Evolutionary conservation across 2,797 vertebrate genomes (phyloP).

Genomic region (Lacerta bilineata): DNA sequence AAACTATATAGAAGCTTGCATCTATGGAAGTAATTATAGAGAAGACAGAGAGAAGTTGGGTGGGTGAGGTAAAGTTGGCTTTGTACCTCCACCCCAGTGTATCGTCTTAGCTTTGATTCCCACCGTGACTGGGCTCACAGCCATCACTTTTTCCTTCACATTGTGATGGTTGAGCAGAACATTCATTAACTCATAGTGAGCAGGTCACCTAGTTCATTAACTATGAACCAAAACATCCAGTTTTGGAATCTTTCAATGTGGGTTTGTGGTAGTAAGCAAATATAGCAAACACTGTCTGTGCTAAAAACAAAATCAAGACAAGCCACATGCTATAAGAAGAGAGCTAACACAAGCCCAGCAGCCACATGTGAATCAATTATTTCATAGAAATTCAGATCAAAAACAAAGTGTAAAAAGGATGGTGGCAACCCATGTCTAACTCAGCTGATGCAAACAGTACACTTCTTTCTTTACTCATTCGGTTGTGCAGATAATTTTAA

Average conservation of each 20-base stretch:
- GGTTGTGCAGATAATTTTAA: not conserved
- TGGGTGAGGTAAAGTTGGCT: not conserved
- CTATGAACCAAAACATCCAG: not conserved
- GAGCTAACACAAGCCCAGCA: not conserved
- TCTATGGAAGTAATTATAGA: not conserved
- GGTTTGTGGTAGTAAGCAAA: not conserved
- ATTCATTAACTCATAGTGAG: not conserved
- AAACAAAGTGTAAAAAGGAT: not conserved
- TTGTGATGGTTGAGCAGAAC: too few relatives aligned
- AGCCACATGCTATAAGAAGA: not conserved
- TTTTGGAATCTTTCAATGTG: not conserved
- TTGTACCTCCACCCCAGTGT: not conserved
- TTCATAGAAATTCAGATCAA: not conserved
- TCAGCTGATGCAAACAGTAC: too few relatives aligned
- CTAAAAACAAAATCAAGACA: not conserved
- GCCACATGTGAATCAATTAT: not conserved
- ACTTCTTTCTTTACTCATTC: not conserved
- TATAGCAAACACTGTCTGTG: not conserved
- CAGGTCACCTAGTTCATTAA: not conserved
- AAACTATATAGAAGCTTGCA: not conserved
- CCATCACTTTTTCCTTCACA: not conserved
- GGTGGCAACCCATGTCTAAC: not conserved
- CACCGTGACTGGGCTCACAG: not conserved
- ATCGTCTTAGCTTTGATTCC: not conserved
- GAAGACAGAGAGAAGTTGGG: not conserved